phyloP scores from a whole-genome alignment of 2,797 vertebrate species.

The Xiphophorus birchmanni region DNA sequence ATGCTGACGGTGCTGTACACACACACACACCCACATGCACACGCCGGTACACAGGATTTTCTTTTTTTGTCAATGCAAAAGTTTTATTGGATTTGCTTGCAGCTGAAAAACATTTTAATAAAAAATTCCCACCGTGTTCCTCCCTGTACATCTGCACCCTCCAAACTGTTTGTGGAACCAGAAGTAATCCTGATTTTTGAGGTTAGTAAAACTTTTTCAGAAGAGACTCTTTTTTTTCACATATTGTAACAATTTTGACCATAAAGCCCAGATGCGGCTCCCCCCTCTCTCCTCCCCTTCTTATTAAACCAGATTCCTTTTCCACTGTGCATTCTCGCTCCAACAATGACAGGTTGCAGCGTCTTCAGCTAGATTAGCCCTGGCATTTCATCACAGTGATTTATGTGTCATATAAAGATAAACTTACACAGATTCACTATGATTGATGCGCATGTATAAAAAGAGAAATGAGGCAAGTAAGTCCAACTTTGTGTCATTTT shows the following conservation, averaged over 20 bases:
- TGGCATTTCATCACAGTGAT: slow-evolving; percentile 66
- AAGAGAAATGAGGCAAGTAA: slow-evolving; percentile 30
- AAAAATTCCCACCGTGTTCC: slow-evolving; percentile 40
- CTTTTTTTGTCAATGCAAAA: slow-evolving; percentile 5
- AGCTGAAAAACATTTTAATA: slow-evolving; percentile 44
- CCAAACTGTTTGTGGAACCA: slow-evolving; percentile 57
- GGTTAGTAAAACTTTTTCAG: slow-evolving; percentile 64
- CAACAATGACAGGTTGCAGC: slow-evolving; percentile 71
- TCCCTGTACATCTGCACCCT: slow-evolving; percentile 43
- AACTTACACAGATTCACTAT: slow-evolving; percentile 52
- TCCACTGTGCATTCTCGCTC: slow-evolving; percentile 61
- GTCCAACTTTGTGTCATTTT: slow-evolving; percentile 26
- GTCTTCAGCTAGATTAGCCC: slow-evolving; percentile 65
- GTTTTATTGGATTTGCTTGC: slow-evolving; percentile 38
- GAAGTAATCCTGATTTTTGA: slow-evolving; percentile 58
- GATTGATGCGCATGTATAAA: slow-evolving; percentile 46
- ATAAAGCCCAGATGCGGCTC: slow-evolving; percentile 67
- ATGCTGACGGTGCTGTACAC: slow-evolving; percentile 48
- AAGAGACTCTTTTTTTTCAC: slow-evolving; percentile 51
- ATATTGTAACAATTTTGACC: slow-evolving; percentile 76
- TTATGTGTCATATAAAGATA: slow-evolving; percentile 58
- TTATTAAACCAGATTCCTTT: slow-evolving; percentile 77
- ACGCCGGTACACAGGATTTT: not conserved
- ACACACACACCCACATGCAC: not conserved
- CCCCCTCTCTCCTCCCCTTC: slow-evolving; percentile 41